Evolutionary conservation across 2,797 vertebrate genomes (phyloP).

Genomic region (Squalus acanthias): DNA sequence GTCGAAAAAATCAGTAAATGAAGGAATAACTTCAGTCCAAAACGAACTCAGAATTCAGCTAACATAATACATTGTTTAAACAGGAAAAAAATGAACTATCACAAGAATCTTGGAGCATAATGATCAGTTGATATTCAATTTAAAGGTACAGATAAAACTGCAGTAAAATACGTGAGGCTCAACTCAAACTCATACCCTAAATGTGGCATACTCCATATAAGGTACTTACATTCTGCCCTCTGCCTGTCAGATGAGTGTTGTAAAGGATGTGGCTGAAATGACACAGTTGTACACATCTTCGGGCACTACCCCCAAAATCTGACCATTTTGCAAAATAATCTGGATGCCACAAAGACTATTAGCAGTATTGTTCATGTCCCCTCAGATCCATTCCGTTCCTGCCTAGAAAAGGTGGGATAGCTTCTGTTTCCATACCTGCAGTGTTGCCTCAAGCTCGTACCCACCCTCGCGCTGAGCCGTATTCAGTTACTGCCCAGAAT

Average conservation of each 20-base stretch:
- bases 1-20: neutral
- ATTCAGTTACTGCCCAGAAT: neutral
- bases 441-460: neutral
- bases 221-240: neutral
- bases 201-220: neutral
- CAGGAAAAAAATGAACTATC: neutral
- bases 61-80: neutral
- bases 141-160: neutral
- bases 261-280: neutral
- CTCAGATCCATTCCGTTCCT: neutral
- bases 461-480: neutral
- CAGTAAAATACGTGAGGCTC: neutral
- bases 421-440: neutral
- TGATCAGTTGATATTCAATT: neutral
- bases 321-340: neutral
- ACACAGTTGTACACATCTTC: neutral
- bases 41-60: neutral
- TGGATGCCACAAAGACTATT: neutral
- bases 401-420: neutral
- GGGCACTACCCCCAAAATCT: neutral
- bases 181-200: neutral
- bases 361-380: neutral
- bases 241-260: neutral
- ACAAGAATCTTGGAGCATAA: neutral
- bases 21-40: slow-evolving; percentile 6